Base-by-base conservation (phyloP, 2,888 invertebrate genomes). In the Drosophila longiperda region DNA sequence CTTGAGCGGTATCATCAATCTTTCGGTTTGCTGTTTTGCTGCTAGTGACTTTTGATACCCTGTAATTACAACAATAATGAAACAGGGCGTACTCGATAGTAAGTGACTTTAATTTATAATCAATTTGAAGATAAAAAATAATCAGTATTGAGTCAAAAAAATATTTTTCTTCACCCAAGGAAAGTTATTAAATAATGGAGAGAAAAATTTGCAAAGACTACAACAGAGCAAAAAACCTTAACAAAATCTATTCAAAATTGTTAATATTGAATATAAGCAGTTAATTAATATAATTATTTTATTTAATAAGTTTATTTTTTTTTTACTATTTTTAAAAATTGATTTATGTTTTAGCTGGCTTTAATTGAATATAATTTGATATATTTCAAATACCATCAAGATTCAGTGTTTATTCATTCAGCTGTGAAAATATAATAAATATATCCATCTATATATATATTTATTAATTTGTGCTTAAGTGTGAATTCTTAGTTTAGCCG, bases 1-100 rank as follows among this genome's bases (percentile, higher is more conserved):
- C 91, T 91, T 91, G 89, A 90, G 88, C 89, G 87, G 87, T 91
- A 91, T 91, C 91, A 91, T 91, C 87, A 91, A 91, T 91, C 91
- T 89, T 88, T 75, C 70, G 82, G 73, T 73, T 73, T 73, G 75
- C 69, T 58, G 59, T 70, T 67, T 66, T 73, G 33, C 64, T 70
- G 78, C 55, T 55, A 48, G 65, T 42, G 62, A 60, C 58, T 49
- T 36, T 29, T 15, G 5, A 71, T 59, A 66, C 72, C 72, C 71
- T 72, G 58, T 29, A 50, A 1, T 34, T 36, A 34, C 5, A 3
- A n/a, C 15, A 8, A 33, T 3, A 1, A 45, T 4, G 1, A 23
- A 2, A 15, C 45, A 8, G 15, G 45, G 4, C 15, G 8, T 23
- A 8, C 7, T 45, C 15, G 45, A 0, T 23, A 8, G 1, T 8